phyloP scores from a whole-genome alignment of 2,888 invertebrate species.

The Aspidiotus rigidus region DNA sequence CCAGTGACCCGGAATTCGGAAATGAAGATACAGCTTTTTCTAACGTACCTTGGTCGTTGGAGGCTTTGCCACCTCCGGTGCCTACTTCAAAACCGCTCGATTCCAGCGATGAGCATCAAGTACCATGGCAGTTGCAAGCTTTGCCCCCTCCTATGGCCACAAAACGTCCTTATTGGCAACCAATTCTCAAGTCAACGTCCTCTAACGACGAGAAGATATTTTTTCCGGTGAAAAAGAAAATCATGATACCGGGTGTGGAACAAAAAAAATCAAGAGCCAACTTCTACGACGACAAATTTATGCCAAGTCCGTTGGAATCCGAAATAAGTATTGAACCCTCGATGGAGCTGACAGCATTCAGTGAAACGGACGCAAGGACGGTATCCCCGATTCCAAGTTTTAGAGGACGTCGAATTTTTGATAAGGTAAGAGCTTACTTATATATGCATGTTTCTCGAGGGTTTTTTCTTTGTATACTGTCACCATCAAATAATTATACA shows the following conservation, averaged over 20 bases:
- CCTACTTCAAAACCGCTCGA: conserved; percentile 3
- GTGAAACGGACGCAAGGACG: conserved; percentile 19
- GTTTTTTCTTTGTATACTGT: too few relatives aligned
- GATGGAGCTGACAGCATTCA: conserved; percentile 33
- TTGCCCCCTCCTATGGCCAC: conserved; percentile 34
- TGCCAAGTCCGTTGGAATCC: not conserved
- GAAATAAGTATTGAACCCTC: conserved; percentile 33
- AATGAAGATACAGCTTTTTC: not conserved
- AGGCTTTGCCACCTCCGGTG: conserved; percentile 35
- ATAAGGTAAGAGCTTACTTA: too few relatives aligned
- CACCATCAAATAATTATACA: too few relatives aligned
- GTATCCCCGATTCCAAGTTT: too few relatives aligned
- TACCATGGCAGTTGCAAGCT: conserved; percentile 35
- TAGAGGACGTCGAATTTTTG: too few relatives aligned
- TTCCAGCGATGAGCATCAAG: conserved; percentile 13
- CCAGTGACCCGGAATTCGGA: not conserved
- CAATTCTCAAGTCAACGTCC: not conserved
- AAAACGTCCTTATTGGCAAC: conserved; percentile 11
- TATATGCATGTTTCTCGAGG: too few relatives aligned
- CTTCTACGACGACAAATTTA: not conserved
- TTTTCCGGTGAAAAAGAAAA: not conserved
- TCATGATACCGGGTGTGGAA: not conserved
- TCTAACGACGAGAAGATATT: not conserved
- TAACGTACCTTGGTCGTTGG: conserved; percentile 35
- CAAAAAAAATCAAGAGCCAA: not conserved